Conservation (phyloP, 2,113 vertebrate species). For the Pardalotus punctatus region DNA sequence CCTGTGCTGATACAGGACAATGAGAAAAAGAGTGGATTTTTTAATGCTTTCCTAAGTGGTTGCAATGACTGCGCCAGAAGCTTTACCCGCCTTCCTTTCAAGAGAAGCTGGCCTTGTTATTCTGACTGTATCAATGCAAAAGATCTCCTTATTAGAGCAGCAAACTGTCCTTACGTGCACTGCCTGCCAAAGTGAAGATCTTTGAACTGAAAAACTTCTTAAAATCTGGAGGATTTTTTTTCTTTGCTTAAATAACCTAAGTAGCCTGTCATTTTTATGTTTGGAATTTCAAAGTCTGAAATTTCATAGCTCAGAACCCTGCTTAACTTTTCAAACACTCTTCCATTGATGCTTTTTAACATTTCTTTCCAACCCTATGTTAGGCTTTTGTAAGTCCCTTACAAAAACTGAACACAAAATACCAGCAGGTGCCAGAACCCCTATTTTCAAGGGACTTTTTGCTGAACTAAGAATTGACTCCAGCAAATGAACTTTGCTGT, state of each 20-base stretch:
- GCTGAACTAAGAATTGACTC: background rate
- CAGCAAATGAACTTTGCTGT: background rate
- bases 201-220: background rate
- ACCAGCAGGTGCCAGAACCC: background rate
- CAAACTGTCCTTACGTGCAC: background rate
- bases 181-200: background rate
- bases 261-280: background rate
- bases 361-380: background rate
- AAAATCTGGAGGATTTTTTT: background rate
- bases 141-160: background rate
- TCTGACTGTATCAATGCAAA: background rate
- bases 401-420: background rate
- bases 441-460: background rate
- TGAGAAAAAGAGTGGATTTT: background rate
- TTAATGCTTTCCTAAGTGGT: background rate
- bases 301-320: background rate
- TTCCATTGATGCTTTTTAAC: background rate
- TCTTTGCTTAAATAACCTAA: background rate
- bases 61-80: background rate
- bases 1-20: background rate
- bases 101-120: background rate
- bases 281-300: background rate
- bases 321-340: background rate
- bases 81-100: background rate
- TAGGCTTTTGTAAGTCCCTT: background rate